Conservation (phyloP, 53 echinoderm and acorn worm genomes). For the Pentamera pediparva region DNA sequence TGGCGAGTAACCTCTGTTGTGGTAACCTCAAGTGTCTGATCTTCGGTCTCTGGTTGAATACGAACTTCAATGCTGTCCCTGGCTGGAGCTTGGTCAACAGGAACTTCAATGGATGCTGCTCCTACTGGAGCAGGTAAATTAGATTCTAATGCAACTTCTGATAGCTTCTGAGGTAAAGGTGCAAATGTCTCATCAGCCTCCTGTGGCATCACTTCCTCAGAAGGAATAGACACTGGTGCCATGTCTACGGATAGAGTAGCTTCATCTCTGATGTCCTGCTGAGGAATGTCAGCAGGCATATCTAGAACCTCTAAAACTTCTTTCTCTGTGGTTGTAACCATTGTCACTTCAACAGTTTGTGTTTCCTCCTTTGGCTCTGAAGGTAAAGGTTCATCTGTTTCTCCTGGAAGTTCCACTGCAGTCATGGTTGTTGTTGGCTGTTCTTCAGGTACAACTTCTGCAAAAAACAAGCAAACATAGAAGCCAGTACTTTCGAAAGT, state of each 20-base stretch:
- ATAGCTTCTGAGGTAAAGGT: not conserved
- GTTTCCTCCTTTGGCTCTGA: not conserved
- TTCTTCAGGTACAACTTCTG: too few relatives aligned
- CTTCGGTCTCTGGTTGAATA: not conserved
- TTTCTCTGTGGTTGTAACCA: slow-evolving; percentile 9
- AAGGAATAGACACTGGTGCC: not conserved
- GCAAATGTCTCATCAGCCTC: not conserved
- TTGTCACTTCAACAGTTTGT: not conserved
- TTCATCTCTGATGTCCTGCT: not conserved
- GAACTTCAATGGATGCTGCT: slow-evolving; percentile 20
- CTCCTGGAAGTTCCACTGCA: not conserved
- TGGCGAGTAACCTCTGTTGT: not conserved
- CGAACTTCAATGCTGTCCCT: not conserved
- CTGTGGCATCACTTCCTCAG: not conserved
- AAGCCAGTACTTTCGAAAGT: too few relatives aligned
- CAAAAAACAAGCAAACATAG: too few relatives aligned
- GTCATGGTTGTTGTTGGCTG: not conserved
- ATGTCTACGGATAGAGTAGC: not conserved
- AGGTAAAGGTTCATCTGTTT: slow-evolving; percentile 7
- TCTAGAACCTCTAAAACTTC: not conserved
- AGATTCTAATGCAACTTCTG: not conserved
- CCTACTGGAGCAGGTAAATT: not conserved
- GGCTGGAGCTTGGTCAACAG: not conserved
- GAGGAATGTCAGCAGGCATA: not conserved
- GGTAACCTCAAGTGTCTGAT: not conserved